These are phyloP conservation scores for Pteria penguin DNA, from an alignment of 2,888 invertebrate species.

Conservation along the genomic window DNA sequence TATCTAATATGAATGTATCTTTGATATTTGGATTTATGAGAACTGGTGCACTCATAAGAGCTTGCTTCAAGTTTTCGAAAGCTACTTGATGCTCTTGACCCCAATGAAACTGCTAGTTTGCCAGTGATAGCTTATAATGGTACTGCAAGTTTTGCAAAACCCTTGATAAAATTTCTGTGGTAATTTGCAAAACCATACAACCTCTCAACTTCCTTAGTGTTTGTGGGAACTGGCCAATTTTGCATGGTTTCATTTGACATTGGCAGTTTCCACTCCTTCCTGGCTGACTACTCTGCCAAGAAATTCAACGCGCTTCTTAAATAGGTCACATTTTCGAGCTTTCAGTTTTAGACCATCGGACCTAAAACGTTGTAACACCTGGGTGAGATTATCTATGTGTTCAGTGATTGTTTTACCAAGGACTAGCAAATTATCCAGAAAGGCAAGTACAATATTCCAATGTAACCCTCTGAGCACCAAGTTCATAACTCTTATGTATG, in stretches of 20 bases:
- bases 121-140: too few species aligned
- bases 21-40: conserved; percentile 11
- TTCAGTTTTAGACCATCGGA: conserved; percentile 25
- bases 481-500: conserved; percentile 2
- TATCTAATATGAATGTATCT: conserved; percentile 29
- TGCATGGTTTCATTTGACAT: neutral
- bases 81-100: neutral
- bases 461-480: too few species aligned
- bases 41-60: conserved; percentile 4
- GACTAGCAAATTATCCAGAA: conserved; percentile 38
- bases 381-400: conserved; percentile 18
- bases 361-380: too few species aligned
- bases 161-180: too few species aligned
- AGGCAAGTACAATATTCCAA: conserved; percentile 22
- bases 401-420: conserved; percentile 2
- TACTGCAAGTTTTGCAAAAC: too few species aligned
- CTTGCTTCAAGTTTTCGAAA: conserved; percentile 26
- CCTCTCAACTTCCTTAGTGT: conserved; percentile 9
- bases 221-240: conserved; percentile 25
- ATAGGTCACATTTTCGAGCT: conserved; percentile 40
- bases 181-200: conserved; percentile 40
- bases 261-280: conserved; percentile 1
- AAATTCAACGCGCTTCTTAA: conserved; percentile 34
- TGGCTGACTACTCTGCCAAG: conserved; percentile 26
- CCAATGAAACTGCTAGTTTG: conserved; percentile 13